Evolutionary conservation across 2,888 invertebrate genomes (phyloP).

Genomic region (Drosophila putrida): DNA sequence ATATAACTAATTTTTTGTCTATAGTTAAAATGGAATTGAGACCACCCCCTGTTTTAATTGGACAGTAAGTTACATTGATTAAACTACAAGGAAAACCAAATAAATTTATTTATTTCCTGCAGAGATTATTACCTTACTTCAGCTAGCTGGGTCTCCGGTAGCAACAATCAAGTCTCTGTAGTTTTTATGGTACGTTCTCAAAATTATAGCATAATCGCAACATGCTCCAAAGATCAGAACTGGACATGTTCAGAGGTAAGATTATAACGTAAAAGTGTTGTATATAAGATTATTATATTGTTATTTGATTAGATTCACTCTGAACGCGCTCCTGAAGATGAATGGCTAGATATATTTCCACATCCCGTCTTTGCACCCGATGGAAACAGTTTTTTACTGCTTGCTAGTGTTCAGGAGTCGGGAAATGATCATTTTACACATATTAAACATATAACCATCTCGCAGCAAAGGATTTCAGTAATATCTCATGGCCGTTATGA

Average conservation of each 20-base stretch:
- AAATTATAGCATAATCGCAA: constrained; percentile 94
- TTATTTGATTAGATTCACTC: constrained; percentile 88
- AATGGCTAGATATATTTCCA: constrained; percentile 94
- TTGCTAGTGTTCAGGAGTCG: constrained; percentile 94
- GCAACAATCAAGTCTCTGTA: constrained; percentile 92
- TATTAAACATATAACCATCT: constrained; percentile 94
- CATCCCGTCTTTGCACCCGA: constrained; percentile 94
- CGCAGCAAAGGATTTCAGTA: constrained; percentile 93
- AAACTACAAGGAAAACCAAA: not conserved
- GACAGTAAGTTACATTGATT: constrained; percentile 89
- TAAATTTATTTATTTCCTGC: not conserved
- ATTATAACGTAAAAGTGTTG: not conserved
- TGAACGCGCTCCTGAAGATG: constrained; percentile 93
- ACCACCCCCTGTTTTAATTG: constrained; percentile 91
- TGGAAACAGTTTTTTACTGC: constrained; percentile 92
- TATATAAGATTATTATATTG: not conserved
- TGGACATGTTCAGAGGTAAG: constrained; percentile 94
- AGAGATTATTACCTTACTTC: constrained; percentile 97
- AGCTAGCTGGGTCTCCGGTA: constrained; percentile 94
- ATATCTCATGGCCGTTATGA: constrained; percentile 94
- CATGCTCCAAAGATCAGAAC: constrained; percentile 91
- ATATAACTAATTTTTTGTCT: constrained; percentile 89
- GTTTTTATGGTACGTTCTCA: constrained; percentile 98
- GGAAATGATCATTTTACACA: constrained; percentile 94
- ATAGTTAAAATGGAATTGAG: constrained; percentile 89